Percentiles rank a stretch among this genome's conserved stretches.
phyloP scores from a whole-genome alignment of 2,797 vertebrate genomes.

The Pelobates cultripes region DNA sequence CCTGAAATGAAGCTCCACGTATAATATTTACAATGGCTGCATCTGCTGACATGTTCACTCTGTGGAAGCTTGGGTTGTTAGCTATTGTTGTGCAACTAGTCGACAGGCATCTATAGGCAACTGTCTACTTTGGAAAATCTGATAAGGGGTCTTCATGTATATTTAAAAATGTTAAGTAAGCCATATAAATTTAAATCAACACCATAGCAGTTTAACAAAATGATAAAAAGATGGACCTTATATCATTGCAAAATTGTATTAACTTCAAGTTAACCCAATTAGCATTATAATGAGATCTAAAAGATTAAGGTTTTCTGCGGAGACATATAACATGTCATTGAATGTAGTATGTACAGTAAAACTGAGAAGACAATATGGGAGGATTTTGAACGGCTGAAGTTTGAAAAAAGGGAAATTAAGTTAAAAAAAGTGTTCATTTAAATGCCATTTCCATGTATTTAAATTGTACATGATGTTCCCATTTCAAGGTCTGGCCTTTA shows the following conservation, averaged over 20 bases:
- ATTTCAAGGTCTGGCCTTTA: conserved; percentile 23
- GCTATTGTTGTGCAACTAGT: too few species aligned
- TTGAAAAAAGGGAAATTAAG: not conserved
- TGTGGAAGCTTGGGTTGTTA: too few species aligned
- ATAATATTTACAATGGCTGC: too few species aligned
- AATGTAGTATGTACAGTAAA: not conserved
- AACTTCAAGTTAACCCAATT: not conserved
- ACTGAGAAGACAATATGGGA: conserved; percentile 7
- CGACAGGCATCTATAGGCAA: too few species aligned
- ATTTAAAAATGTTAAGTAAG: too few species aligned
- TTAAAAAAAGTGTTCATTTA: conserved; percentile 32
- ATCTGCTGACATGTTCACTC: too few species aligned
- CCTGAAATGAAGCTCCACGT: too few species aligned
- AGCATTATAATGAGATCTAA: conserved; percentile 1
- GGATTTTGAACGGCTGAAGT: conserved; percentile 15
- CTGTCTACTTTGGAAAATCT: too few species aligned
- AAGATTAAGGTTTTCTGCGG: not conserved
- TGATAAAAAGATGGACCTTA: too few species aligned
- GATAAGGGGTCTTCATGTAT: too few species aligned
- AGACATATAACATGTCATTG: conserved; percentile 1
- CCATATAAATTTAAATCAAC: too few species aligned
- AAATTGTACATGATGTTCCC: conserved; percentile 46
- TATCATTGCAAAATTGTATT: not conserved
- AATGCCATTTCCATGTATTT: conserved; percentile 25
- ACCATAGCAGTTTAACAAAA: too few species aligned